Conservation (phyloP, 2,888 invertebrate species). For the Palloptera scutellata region DNA sequence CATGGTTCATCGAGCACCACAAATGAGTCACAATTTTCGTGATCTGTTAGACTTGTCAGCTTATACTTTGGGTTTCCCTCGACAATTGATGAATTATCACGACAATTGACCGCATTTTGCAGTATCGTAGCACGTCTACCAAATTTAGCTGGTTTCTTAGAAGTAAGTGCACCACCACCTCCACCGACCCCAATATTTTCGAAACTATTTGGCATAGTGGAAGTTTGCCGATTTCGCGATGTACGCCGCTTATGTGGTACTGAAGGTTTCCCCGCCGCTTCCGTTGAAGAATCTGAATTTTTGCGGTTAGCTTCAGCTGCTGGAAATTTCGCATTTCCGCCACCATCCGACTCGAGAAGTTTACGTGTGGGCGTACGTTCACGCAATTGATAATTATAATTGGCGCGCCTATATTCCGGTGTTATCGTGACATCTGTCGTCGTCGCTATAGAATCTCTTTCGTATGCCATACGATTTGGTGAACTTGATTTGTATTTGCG, state of each 20-base stretch:
- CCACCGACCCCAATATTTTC: background rate
- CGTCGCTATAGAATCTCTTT: constrained; percentile 18
- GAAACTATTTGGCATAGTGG: constrained; percentile 36
- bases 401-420: constrained; percentile 63
- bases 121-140: constrained; percentile 59
- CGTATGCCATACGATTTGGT: constrained; percentile 36
- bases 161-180: constrained; percentile 24
- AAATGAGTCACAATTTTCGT: constrained; percentile 54
- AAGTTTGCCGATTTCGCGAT: constrained; percentile 46
- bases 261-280: constrained; percentile 30
- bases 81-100: constrained; percentile 55
- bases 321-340: constrained; percentile 20
- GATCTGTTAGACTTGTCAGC: constrained; percentile 44
- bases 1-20: constrained; percentile 60
- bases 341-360: constrained; percentile 34
- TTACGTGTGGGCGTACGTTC: constrained; percentile 51
- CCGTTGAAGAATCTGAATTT: constrained; percentile 45
- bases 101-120: constrained; percentile 53
- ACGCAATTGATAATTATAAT: constrained; percentile 59
- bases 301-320: constrained; percentile 39
- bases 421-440: constrained; percentile 52
- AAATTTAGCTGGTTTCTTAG: constrained; percentile 54
- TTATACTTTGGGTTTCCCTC: constrained; percentile 61
- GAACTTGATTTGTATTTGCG: constrained; percentile 42
- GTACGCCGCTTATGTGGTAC: constrained; percentile 43